Base-by-base conservation (phyloP, 2,888 invertebrate genomes). In the Ennomos fuscantarius region DNA sequence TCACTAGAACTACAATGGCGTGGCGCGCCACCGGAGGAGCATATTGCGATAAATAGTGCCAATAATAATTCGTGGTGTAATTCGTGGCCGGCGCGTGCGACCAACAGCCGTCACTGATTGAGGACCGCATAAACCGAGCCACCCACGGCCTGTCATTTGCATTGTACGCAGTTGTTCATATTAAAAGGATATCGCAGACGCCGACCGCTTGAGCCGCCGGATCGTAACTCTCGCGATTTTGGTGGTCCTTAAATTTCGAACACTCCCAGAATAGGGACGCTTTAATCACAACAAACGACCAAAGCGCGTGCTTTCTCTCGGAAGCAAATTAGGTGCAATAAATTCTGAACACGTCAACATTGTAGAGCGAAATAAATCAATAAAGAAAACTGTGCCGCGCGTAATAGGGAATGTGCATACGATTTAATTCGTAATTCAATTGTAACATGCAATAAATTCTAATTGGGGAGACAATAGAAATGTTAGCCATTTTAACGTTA, bases 21-120 rank as follows among this genome's bases (percentile, higher is more conserved):
- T 41, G 51, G 70, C 69, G 72, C 66, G 73, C 71, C 76, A 73
- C 71, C 69, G 65, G 47, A 55, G 70, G 66, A 68, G 69, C 70
- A 60, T 73, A 81, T 76, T 78, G 78, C 82, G 75, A 84, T 86
- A 82, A 86, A 85, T 81, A 80, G 74, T 72, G 77, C 78, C 86
- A 85, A 88, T 87, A 85, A 86, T 81, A 84, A 81, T 84, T 83
- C 76, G 77, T 77, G 63, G 70, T 66, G 75, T 74, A 73, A 79
- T 78, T 74, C 76, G 72, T 72, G 64, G 70, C 65, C 62, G 74
- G 83, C 88, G 88, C 88, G 87, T 89, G 90, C 89, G 85, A 78
- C 69, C 75, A 81, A 83, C 84, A 74, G 73, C 82, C 84, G 72
- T 76, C 81, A 66, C 85, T 87, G 87, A 91, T 90, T 87, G 86